Evolutionary conservation across 1,140 invertebrate genomes (phyloP), one percentile per base, ranked within the genome.

Genomic region (Bombus haemorrhoidalis): DNA sequence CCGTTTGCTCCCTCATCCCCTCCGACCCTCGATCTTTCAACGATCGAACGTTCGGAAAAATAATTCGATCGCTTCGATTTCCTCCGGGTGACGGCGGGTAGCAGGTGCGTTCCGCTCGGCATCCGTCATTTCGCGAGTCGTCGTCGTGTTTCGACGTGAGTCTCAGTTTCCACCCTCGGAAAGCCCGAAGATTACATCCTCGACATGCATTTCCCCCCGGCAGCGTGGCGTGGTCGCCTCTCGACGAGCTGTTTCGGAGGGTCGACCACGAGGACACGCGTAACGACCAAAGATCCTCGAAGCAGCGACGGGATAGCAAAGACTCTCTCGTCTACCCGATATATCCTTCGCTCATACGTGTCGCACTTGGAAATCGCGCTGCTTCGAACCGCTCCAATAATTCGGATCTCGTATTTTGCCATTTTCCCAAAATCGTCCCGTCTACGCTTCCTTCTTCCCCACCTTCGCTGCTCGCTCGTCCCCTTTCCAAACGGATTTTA

Each of bases 331-430:
- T 41, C 28, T 43, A 25, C 28, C 3, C 73, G 59, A 85, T 85
- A 88, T 88, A 74, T 87, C 86, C 81, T 62, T 84, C 69, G 34
- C 22, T 81, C 71, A 82, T 83, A 82, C 88, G 86, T 89, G 88
- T 85, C 86, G 83, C 83, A 86, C 83, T 88, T 89, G 87, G 78
- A 88, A 89, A 89, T 89, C 87, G 87, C 86, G 83, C 64, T 47
- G 75, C 71, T 90, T 86, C 83, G 79, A 78, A 76, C 15, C 71
- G 71, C 72, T 80, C 81, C 89, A 84, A 90, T 90, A 90, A 90
- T 90, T 90, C 86, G 83, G 83, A 81, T 88, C 86, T 75, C 86
- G 89, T 88, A 90, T 90, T 91, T 91, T 80, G 88, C 87, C 79
- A 90, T 90, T 91, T 90, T 85, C 78, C 75, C 79, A 69, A 86